Base-by-base conservation (phyloP, 2,113 vertebrate species). In the Toxostoma redivivum region DNA sequence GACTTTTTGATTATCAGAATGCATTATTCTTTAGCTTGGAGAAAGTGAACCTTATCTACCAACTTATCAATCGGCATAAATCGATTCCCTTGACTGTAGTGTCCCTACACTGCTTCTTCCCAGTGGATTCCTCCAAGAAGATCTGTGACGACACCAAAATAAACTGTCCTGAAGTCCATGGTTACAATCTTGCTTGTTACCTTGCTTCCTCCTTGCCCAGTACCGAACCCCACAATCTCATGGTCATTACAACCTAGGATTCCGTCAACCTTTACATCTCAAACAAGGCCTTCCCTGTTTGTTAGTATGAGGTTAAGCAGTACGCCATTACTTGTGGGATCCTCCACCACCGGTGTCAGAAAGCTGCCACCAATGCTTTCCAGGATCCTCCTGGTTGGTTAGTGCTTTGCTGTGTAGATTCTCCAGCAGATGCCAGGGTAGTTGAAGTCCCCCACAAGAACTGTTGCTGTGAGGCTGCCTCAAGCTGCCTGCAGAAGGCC, bases 61-160 rank as follows among this genome's bases (percentile, higher is more conserved):
- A 54, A 45, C 1, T 33, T 38, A 38, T 33, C 40, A 10, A n/a
- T 27, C 23, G 27, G n/a, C 21, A 67, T 38, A 18, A 57, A 57
- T 14, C 22, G 33, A 5, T 56, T 38, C 22, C 38, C 62, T 38
- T 47, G 42, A 62, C 38, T 8, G 1, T 27, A 31, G 23, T 13
- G 38, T 47, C 14, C 22, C 28, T 38, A 22, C n/a, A 27, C 22
- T 31, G 16, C 13, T 13, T 67, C 51, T 47, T 67, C 28, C 17
- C 19, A 28, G 10, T 69, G 28, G 18, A 48, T 48, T 57, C n/a
- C 48, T 38, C n/a, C 51, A 33, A 48, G 42, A 57, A 47, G 27
- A 45, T 33, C 14, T 7, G 28, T 57, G n/a, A 38, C 0, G 1
- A 22, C 28, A 27, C 22, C 17, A 48, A 38, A 45, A 6, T 31